A percentile compares a stretch with the other conserved stretches of the same genome.
These are phyloP conservation scores for Lutjanus erythropterus DNA, from an alignment of 2,113 vertebrate species.

Conservation along the genomic window DNA sequence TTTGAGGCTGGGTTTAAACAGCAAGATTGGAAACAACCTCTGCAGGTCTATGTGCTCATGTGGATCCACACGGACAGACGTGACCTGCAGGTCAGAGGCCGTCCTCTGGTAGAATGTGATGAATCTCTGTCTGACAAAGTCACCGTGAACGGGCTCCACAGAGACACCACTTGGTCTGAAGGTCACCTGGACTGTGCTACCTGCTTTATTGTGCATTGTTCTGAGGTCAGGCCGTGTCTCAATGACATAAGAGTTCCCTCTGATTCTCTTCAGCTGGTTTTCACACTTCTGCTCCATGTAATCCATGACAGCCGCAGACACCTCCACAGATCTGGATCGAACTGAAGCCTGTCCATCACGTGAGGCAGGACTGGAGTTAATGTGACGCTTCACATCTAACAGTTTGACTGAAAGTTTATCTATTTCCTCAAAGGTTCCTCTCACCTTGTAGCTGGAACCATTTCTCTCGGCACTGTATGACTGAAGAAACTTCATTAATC, in stretches of 20 bases:
- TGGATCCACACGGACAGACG: not conserved
- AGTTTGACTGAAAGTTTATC: conserved; percentile 7
- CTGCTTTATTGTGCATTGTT: not conserved
- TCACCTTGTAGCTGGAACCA: conserved; percentile 12
- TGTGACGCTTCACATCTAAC: not conserved
- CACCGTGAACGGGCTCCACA: accelerated
- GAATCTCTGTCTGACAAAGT: conserved; percentile 72
- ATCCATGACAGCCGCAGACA: conserved; percentile 47
- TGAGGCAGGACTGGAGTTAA: not conserved
- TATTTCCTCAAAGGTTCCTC: conserved; percentile 59
- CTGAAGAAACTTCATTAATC: conserved; percentile 12
- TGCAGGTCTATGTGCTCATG: not conserved
- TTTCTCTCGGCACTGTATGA: accelerated
- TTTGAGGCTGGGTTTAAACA: conserved; percentile 12
- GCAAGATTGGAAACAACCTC: conserved; percentile 68
- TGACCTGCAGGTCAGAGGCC: conserved; percentile 68
- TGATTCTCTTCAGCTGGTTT: conserved; percentile 53
- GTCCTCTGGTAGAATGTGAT: conserved; percentile 81
- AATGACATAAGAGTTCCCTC: conserved; percentile 16
- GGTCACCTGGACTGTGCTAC: not conserved
- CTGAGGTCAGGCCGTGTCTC: not conserved
- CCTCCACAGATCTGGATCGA: conserved; percentile 29
- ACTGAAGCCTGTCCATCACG: not conserved
- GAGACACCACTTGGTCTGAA: not conserved
- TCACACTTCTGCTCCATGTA: conserved; percentile 70